Evolutionary conservation across 2,888 invertebrate genomes (phyloP).

Genomic region (Morinoia aosen): DNA sequence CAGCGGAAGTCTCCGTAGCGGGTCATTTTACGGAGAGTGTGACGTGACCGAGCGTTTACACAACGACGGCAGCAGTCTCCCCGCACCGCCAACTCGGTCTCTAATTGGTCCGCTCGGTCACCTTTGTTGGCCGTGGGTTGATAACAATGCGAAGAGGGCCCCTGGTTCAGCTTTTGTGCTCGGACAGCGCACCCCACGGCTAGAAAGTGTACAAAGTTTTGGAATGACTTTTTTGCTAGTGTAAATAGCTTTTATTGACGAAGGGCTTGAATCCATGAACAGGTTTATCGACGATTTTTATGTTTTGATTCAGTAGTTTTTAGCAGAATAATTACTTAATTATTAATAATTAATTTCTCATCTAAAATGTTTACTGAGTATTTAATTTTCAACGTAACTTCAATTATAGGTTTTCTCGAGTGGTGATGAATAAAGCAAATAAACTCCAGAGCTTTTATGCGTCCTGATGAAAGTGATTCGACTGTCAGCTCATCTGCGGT

Average conservation of each 20-base stretch:
- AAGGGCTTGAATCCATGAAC: too few relatives aligned
- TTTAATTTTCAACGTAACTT: too few relatives aligned
- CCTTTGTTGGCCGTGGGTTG: neutral
- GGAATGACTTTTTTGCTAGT: neutral
- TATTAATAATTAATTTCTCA: too few relatives aligned
- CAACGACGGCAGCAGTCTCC: neutral
- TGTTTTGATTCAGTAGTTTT: too few relatives aligned
- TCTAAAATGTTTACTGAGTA: too few relatives aligned
- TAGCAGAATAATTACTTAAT: too few relatives aligned
- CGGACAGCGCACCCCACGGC: neutral
- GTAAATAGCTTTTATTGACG: neutral
- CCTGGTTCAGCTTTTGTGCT: neutral
- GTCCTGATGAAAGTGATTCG: too few relatives aligned
- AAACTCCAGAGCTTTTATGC: too few relatives aligned
- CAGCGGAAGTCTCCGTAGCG: neutral
- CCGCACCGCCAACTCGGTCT: neutral
- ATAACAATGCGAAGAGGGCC: neutral
- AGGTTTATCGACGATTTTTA: too few relatives aligned
- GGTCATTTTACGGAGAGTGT: constrained; percentile 22
- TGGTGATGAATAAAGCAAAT: too few relatives aligned
- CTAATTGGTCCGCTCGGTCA: constrained; percentile 1
- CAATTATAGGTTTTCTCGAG: too few relatives aligned
- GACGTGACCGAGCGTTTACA: neutral
- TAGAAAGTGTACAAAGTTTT: neutral
- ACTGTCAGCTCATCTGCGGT: too few relatives aligned